Conservation (phyloP, 2,797 vertebrate genomes). For the Picus viridis region DNA sequence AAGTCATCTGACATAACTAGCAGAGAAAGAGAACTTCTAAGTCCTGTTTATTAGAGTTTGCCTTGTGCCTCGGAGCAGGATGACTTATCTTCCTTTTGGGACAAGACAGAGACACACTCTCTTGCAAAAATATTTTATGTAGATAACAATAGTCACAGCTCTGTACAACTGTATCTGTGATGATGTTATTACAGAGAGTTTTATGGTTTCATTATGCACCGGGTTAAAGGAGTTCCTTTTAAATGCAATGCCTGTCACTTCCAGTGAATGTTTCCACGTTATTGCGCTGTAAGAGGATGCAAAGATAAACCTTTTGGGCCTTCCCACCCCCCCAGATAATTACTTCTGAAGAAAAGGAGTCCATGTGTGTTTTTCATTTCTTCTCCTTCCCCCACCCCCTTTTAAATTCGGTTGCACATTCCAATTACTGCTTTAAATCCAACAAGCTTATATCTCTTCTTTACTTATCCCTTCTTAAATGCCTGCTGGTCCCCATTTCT, state of each 20-base stretch:
- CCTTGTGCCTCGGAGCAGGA: neutral
- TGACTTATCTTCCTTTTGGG: neutral
- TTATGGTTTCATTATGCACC: constrained; percentile 5
- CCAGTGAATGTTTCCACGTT: neutral
- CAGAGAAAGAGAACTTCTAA: neutral
- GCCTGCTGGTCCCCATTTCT: neutral
- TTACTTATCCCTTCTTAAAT: neutral
- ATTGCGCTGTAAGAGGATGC: neutral
- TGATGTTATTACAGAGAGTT: neutral
- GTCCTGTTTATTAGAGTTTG: neutral
- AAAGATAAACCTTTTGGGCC: neutral
- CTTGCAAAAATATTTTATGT: neutral
- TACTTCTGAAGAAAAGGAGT: neutral
- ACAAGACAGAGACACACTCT: neutral
- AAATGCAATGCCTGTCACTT: neutral
- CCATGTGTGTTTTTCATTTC: neutral
- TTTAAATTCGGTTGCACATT: neutral
- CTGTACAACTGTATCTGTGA: neutral
- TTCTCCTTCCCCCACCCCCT: neutral
- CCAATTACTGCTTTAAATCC: neutral
- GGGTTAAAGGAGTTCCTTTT: neutral
- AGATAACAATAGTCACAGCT: neutral
- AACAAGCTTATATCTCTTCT: neutral
- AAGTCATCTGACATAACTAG: neutral
- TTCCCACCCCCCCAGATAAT: neutral